Evolutionary conservation across 2,888 invertebrate genomes (phyloP).

Genomic region (Xanthostigma xanthostigma): DNA sequence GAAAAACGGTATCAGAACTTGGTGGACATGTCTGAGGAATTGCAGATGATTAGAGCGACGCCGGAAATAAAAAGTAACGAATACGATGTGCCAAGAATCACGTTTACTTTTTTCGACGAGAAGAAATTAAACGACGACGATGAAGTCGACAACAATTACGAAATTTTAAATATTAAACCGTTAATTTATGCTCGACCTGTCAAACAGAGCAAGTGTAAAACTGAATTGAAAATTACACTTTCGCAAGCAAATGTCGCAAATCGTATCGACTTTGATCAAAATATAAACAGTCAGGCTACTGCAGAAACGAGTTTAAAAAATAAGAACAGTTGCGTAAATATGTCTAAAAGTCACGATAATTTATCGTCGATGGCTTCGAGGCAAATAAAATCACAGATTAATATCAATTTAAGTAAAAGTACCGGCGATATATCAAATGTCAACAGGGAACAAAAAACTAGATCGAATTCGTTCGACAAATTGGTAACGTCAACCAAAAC

Average conservation of each 20-base stretch:
- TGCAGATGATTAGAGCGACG: conserved; percentile 1
- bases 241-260: neutral
- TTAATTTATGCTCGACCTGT: neutral
- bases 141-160: conserved; percentile 7
- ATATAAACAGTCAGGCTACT: neutral
- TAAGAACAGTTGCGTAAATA: neutral
- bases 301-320: neutral
- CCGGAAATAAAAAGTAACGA: conserved; percentile 15
- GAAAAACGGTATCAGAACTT: conserved; percentile 5
- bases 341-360: conserved; percentile 3
- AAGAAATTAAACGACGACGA: conserved; percentile 4
- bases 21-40: conserved; percentile 4
- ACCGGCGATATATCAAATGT: no score
- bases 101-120: conserved; percentile 26
- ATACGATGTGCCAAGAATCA: conserved; percentile 28
- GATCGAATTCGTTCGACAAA: no score
- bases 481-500: no score
- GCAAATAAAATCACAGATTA: no score
- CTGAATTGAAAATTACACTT: conserved; percentile 1
- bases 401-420: no score
- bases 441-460: no score
- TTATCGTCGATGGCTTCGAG: no score
- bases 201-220: conserved; percentile 2
- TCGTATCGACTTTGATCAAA: neutral
- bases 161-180: conserved; percentile 16